Evolutionary conservation across 2,888 invertebrate genomes (phyloP).

Genomic region (Sesia bembeciformis): DNA sequence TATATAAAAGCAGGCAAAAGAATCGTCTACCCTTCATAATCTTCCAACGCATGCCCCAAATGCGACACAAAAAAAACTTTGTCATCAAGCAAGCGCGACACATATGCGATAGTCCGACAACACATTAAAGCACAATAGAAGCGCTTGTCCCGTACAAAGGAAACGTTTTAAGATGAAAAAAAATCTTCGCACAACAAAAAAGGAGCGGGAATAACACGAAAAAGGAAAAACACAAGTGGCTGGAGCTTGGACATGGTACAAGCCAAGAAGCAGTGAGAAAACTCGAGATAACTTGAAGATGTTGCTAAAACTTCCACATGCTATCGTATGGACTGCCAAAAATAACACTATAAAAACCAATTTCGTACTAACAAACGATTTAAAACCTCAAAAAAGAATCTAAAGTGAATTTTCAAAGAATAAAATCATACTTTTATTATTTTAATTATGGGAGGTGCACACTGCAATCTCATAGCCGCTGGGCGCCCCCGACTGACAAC

Average conservation of each 20-base stretch:
- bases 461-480: too few species aligned
- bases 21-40: too few species aligned
- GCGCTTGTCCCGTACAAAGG: constrained; percentile 14
- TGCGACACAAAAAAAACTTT: neutral
- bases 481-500: too few species aligned
- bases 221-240: constrained; percentile 10
- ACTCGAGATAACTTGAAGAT: neutral
- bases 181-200: constrained; percentile 8
- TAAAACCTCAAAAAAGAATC: too few species aligned
- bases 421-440: too few species aligned
- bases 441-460: too few species aligned
- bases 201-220: constrained; percentile 5
- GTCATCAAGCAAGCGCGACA: neutral
- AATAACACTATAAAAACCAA: too few species aligned
- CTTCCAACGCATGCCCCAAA: neutral
- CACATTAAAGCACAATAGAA: constrained; percentile 1
- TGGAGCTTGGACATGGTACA: neutral
- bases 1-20: too few species aligned
- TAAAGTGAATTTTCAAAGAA: too few species aligned
- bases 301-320: too few species aligned
- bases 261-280: neutral
- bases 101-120: neutral
- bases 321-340: too few species aligned
- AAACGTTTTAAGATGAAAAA: constrained; percentile 14
- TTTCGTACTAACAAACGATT: too few species aligned